Evolutionary conservation across 2,888 invertebrate genomes (phyloP), one percentile per base, ranked within the genome.

Genomic region (Leucophora obtusa): DNA sequence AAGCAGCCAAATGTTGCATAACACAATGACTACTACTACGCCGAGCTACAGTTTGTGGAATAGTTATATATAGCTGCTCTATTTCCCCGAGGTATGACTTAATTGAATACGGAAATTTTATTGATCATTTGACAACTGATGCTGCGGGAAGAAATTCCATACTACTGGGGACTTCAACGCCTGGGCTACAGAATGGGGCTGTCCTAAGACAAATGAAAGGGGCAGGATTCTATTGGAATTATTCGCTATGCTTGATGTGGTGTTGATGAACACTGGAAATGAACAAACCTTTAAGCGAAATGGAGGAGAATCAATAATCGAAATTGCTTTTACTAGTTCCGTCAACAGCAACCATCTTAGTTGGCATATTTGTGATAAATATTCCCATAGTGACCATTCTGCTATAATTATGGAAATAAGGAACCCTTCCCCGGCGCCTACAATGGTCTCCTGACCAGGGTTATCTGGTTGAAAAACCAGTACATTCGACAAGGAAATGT

Each of bases 181-280:
- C 15, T 60, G 17, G 24, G 62, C 50, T 4, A 24, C 43, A 47
- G 62, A 47, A 14, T 62, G 62, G 47, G 62, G 47, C 24, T n/a
- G 47, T 47, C 47, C 9, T 1, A 10, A 11, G 11, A 14, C 62
- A 62, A 47, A 62, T 14, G 10, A 18, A 24, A 62, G 21, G 6
- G n/a, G n/a, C n/a, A n/a, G n/a, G n/a, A n/a, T n/a, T n/a, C n/a
- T n/a, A n/a, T n/a, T n/a, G n/a, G n/a, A n/a, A n/a, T n/a, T n/a
- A n/a, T n/a, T n/a, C n/a, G n/a, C n/a, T n/a, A n/a, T n/a, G n/a
- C n/a, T n/a, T n/a, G n/a, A n/a, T n/a, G n/a, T n/a, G n/a, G n/a
- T n/a, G n/a, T n/a, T n/a, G n/a, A n/a, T n/a, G n/a, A n/a, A n/a
- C n/a, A n/a, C n/a, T n/a, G n/a, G n/a, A n/a, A n/a, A n/a, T n/a